A percentile compares a stretch with the other conserved stretches of the same genome.
These are phyloP conservation scores for Lasioglossum pauxillum DNA, from an alignment of 2,888 invertebrate species.

Conservation along the genomic window DNA sequence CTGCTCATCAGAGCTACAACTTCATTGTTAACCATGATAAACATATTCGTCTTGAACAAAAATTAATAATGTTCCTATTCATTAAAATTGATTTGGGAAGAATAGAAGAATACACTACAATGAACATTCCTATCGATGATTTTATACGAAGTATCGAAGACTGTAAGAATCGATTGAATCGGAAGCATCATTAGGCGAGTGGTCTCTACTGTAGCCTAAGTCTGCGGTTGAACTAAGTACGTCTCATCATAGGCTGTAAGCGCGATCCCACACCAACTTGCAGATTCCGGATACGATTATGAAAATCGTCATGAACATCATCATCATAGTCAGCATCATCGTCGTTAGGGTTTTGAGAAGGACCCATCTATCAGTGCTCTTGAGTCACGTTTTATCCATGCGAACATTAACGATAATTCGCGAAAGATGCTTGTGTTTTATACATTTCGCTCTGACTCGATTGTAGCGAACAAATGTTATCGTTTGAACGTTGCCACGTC, in stretches of 20 bases:
- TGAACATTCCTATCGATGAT: background rate
- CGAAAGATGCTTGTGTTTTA: background rate
- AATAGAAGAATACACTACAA: background rate
- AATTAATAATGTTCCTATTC: background rate
- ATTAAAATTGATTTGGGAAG: background rate
- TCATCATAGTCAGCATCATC: constrained; percentile 32
- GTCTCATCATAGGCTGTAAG: constrained; percentile 65
- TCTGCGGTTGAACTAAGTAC: constrained; percentile 33
- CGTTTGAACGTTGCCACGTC: background rate
- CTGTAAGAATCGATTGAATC: background rate
- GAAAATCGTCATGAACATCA: constrained; percentile 48
- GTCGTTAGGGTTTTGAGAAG: constrained; percentile 44
- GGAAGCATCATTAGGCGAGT: background rate
- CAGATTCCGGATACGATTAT: constrained; percentile 55
- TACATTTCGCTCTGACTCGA: background rate
- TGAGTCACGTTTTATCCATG: constrained; percentile 32
- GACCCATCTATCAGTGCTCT: constrained; percentile 27
- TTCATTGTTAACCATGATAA: background rate
- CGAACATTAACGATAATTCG: background rate
- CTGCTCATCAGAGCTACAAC: background rate
- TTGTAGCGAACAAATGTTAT: background rate
- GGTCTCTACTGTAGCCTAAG: background rate
- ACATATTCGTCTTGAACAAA: background rate
- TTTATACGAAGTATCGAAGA: background rate
- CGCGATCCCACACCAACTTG: constrained; percentile 49